Evolutionary conservation across 2,797 vertebrate genomes (phyloP), one percentile per base, ranked within the genome.

Genomic region (Acrossocheilus wenchowensis): DNA sequence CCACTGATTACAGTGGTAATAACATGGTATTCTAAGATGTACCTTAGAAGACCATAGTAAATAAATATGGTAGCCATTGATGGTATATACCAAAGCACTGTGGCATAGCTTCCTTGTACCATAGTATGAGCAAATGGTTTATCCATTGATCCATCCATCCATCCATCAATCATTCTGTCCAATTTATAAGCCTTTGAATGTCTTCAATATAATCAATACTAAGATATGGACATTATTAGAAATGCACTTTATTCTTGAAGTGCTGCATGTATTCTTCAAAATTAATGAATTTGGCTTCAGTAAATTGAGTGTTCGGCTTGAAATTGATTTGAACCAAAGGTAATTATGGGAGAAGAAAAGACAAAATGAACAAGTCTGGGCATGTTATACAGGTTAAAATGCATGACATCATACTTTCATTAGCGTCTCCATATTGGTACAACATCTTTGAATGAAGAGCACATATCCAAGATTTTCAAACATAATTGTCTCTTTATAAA

Each of bases 291-390:
- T 30, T 64, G 41, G 30, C 43, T 74, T 30, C 21, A 41, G 78
- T 30, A 81, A 66, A 81, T 81, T 60, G 79, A 81, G 69, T 86
- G 41, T 83, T 77, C 57, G 30, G 21, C 7, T 87, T 60, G 30
- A 54, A 82, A 82, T 81, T 36, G 54, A 85, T 21, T 83, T 81
- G 62, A 81, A 79, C 43, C 54, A 23, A 83, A 75, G 85, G 80
- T 71, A 84, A 86, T 88, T 81, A 84, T 69, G 45, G 45, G 78
- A 72, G 75, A 85, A 80, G 80, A 84, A 88, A 81, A 84, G 69
- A 74, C 30, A 4, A 80, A 81, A 86, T 86, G 57, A 81, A 60
- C 71, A 75, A 26, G 78, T 81, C 82, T 86, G 78, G 64, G 34
- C 73, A 81, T 73, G 82, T 77, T 83, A 26, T 39, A 71, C 69